Base-by-base conservation (phyloP, 2,888 invertebrate genomes). In the Odiellus spinosus region DNA sequence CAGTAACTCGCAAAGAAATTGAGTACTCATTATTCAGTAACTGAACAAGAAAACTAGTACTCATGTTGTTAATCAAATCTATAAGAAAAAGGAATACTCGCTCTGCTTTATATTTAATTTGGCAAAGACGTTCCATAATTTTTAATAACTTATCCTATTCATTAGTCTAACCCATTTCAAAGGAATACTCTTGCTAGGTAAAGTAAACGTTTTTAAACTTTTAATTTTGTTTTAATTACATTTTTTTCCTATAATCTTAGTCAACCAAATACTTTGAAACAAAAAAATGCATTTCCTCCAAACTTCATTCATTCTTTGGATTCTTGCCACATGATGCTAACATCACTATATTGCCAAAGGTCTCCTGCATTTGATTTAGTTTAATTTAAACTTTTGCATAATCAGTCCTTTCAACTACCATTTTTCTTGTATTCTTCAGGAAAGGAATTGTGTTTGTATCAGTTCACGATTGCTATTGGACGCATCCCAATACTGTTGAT, bases 391-490 rank as follows among this genome's bases (percentile, higher is more conserved):
- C 12, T 18, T 42, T 14, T 26, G 33, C 26, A 42, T 42, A 18
- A 40, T 10, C 17, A 40, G 26, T 45, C 41, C 33, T 40, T 17
- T 46, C 34, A 32, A 34, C n/a, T n/a, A n/a, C n/a, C n/a, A n/a
- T n/a, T n/a, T n/a, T n/a, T n/a, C n/a, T n/a, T n/a, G n/a, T n/a
- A n/a, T n/a, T n/a, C n/a, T 56, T 20, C 51, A 74, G 80, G 26
- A 71, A 71, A 5, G 87, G 81, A 1, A 72, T 95, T 45, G 82
- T 86, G 39, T 99, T 90, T 71, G 85, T 88, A 5, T 93, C 96
- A 0, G 93, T 99, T 18, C 98, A 99, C 68, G 98, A 99, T 69
- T 98, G 96, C 65, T 99, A 80, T 71, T 99, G 98, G 98, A 98
- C 98, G 1, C 98, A 99, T 68, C 74, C 75, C 56, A 35, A 36